Evolutionary conservation across 2,888 invertebrate genomes (phyloP).

Genomic region (Clitarchus hookeri): DNA sequence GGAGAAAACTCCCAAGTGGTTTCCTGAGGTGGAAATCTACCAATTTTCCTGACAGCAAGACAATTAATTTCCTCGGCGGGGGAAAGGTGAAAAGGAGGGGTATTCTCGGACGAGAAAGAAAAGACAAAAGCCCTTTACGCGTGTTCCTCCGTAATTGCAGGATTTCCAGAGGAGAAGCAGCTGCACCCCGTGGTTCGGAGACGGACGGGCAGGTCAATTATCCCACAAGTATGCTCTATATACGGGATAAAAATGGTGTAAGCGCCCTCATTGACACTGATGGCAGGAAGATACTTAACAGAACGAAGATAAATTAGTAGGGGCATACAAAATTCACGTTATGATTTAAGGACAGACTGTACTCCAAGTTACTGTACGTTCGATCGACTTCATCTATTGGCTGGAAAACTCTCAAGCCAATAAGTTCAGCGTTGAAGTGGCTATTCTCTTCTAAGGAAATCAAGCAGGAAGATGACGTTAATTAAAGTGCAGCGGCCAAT

Average conservation of each 20-base stretch:
- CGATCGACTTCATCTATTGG: no score
- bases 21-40: neutral
- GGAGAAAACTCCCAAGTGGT: neutral
- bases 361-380: no score
- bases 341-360: no score
- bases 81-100: neutral
- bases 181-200: neutral
- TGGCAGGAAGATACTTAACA: no score
- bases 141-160: neutral
- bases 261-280: no score
- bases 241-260: neutral
- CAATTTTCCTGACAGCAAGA: neutral
- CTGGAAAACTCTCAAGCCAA: no score
- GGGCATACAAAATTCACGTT: no score
- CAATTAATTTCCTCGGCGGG: neutral
- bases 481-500: no score
- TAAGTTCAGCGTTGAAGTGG: no score
- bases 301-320: no score
- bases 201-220: neutral
- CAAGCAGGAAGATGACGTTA: no score
- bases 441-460: no score
- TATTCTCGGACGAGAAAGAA: neutral
- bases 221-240: neutral
- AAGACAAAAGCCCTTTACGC: neutral
- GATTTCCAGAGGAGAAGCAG: neutral